Evolutionary conservation across 2,797 vertebrate genomes (phyloP).

Genomic region (Toxotes lorentzi): DNA sequence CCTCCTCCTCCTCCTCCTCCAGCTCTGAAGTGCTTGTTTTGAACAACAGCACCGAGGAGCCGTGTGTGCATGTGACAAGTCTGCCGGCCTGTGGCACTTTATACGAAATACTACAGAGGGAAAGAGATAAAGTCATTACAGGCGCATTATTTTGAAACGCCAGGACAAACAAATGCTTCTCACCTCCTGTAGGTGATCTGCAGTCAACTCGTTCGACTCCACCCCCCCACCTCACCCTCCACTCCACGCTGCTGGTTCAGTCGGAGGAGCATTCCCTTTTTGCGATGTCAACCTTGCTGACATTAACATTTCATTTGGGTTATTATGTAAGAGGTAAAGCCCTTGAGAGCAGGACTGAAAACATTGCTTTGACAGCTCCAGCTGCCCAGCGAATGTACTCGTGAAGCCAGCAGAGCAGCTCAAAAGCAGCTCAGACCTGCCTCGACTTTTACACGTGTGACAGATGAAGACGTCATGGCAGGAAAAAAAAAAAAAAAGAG

Average conservation of each 20-base stretch:
- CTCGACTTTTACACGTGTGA: conserved; percentile 13
- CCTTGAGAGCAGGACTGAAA: conserved; percentile 49
- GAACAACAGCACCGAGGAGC: conserved; percentile 25
- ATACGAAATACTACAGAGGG: conserved; percentile 31
- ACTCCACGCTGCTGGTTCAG: background rate
- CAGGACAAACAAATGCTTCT: conserved; percentile 3
- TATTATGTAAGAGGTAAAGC: conserved; percentile 65
- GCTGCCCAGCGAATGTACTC: conserved; percentile 38
- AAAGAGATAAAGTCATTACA: conserved; percentile 23
- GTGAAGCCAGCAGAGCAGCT: background rate
- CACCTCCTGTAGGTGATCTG: conserved; percentile 17
- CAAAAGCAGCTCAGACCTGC: conserved; percentile 9
- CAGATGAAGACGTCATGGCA: conserved; percentile 32
- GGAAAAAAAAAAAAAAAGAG: background rate
- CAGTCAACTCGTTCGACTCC: conserved; percentile 1
- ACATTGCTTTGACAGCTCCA: conserved; percentile 67
- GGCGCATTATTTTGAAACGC: conserved; percentile 29
- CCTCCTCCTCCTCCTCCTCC: conserved; percentile 6
- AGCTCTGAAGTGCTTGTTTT: conserved; percentile 17
- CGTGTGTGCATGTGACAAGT: conserved; percentile 5
- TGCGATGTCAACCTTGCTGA: conserved; percentile 62
- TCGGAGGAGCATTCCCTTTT: conserved; percentile 31
- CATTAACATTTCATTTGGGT: conserved; percentile 73
- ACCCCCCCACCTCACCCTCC: background rate
- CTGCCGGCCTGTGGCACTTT: conserved; percentile 27